Percentiles rank a stretch among this genome's conserved stretches.
Evolutionary conservation across 1,140 invertebrate genomes (phyloP).

Genomic region (Scaptodrosophila lebanonensis): DNA sequence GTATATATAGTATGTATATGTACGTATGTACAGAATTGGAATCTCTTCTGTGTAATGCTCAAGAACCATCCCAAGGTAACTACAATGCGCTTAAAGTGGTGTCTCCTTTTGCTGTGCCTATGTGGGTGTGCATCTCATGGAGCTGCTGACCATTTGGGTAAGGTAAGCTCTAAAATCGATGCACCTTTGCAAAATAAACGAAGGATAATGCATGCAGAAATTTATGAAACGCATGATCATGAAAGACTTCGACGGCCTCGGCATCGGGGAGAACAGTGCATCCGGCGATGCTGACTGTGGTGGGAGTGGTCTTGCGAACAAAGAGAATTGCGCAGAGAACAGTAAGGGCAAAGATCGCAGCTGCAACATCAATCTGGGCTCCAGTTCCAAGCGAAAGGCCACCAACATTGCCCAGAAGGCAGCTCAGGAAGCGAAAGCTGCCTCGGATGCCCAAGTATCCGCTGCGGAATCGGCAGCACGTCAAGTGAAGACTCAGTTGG

Average conservation of each 20-base stretch:
- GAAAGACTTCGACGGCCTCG: neutral
- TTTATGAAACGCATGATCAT: neutral
- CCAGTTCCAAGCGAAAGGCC: slow-evolving; percentile 45
- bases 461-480: slow-evolving; percentile 81
- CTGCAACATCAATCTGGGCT: slow-evolving; percentile 4
- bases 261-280: neutral
- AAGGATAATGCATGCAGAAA: too few relatives aligned
- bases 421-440: slow-evolving; percentile 81
- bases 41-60: too few relatives aligned
- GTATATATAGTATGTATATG: too few relatives aligned
- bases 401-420: slow-evolving; percentile 82
- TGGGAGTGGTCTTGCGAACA: too few relatives aligned
- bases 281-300: neutral
- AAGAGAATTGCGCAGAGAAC: neutral
- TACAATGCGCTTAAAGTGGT: too few relatives aligned
- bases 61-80: too few relatives aligned
- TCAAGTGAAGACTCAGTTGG: slow-evolving; percentile 82
- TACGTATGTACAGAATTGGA: too few relatives aligned
- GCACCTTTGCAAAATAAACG: neutral
- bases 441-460: slow-evolving; percentile 81
- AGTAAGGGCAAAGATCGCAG: neutral
- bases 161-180: neutral
- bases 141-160: slow-evolving; percentile 5
- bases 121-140: neutral
- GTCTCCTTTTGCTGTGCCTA: neutral